Evolutionary conservation across 2,888 invertebrate species (phyloP).

Genomic region (Erebia aethiops): DNA sequence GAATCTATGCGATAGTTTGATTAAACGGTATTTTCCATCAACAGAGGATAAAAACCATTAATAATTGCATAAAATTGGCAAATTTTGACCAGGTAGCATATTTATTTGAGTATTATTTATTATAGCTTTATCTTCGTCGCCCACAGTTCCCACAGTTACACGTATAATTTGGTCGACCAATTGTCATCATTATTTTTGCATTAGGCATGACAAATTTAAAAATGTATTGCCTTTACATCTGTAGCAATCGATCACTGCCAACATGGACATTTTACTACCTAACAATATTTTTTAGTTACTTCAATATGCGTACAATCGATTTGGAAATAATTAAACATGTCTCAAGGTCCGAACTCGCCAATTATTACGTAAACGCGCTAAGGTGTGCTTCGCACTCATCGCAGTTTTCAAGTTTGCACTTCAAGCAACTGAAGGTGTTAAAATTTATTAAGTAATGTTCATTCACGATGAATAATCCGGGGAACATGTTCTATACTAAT

Average conservation of each 20-base stretch:
- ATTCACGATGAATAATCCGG: neutral
- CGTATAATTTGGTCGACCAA: neutral
- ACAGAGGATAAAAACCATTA: no score
- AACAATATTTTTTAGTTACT: neutral
- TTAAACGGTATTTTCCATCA: no score
- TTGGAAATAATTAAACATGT: constrained; percentile 45
- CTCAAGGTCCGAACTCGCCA: constrained; percentile 60
- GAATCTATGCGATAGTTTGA: no score
- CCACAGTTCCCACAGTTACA: neutral
- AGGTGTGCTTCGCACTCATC: constrained; percentile 50
- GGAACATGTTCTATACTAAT: neutral
- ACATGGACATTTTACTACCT: neutral
- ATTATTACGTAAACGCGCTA: constrained; percentile 69
- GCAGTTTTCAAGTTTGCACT: constrained; percentile 44
- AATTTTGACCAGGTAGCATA: no score
- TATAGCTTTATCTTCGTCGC: neutral
- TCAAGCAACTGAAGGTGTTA: constrained; percentile 25
- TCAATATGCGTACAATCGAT: constrained; percentile 25
- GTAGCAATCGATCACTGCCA: constrained; percentile 17
- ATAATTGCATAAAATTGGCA: no score
- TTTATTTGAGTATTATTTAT: no score
- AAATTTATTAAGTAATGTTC: neutral
- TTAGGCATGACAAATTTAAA: constrained; percentile 10
- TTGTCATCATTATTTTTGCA: constrained; percentile 22
- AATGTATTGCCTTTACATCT: constrained; percentile 11